phyloP scores from a whole-genome alignment of 1,140 invertebrate genomes.

The Zelostemma sp. region DNA sequence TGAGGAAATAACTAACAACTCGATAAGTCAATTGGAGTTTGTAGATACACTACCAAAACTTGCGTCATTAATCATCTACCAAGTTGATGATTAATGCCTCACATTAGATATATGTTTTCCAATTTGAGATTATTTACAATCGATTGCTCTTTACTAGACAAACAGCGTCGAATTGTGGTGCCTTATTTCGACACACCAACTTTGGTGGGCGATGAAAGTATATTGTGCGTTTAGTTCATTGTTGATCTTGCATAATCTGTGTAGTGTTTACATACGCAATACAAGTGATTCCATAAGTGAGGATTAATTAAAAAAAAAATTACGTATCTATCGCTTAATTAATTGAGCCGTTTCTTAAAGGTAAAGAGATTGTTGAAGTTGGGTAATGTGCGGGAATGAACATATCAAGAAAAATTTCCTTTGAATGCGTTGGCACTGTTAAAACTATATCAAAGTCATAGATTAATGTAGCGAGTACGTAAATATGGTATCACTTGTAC shows the following conservation, averaged over 20 bases:
- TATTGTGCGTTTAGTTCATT: constrained; percentile 47
- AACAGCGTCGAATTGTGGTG: constrained; percentile 61
- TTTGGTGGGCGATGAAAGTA: constrained; percentile 62
- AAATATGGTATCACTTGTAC: constrained; percentile 22
- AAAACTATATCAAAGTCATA: background rate
- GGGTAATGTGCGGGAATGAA: background rate
- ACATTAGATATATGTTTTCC: constrained; percentile 35
- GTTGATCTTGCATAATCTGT: constrained; percentile 35
- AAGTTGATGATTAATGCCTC: constrained; percentile 17
- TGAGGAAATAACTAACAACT: too few relatives aligned
- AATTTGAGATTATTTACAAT: constrained; percentile 49
- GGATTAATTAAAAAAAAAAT: background rate
- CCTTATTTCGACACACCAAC: constrained; percentile 62
- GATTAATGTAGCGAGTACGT: background rate
- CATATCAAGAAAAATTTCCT: background rate
- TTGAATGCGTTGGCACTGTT: background rate
- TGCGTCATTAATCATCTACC: too few relatives aligned
- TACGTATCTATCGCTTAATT: too few relatives aligned
- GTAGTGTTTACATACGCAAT: constrained; percentile 28
- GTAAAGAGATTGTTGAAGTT: background rate
- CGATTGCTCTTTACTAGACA: constrained; percentile 40
- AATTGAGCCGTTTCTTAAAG: too few relatives aligned
- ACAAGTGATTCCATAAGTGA: constrained; percentile 27
- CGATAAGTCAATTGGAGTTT: too few relatives aligned
- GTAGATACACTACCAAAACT: constrained; percentile 31